Base-by-base conservation (phyloP, 2,888 invertebrate species). In the Thereva nobilitata region DNA sequence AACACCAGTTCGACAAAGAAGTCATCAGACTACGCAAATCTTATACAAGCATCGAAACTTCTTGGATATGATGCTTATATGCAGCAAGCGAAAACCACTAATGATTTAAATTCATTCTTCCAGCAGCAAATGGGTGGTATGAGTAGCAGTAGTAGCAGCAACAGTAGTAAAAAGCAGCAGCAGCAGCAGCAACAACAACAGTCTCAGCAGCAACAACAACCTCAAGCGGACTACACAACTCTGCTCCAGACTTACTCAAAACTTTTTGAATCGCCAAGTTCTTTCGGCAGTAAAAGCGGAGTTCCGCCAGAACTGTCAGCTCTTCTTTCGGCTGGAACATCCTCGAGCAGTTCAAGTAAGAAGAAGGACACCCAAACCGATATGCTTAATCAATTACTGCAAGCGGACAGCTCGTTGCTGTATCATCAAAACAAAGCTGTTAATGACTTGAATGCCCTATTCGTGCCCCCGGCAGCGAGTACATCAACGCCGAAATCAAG, bases 21-120 rank as follows among this genome's bases (percentile, higher is more conserved):
- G 8, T 74, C 75, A 12, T 75, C 79, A 4, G 80, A 80, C 57
- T 80, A 80, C 55, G 78, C 79, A 47, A 79, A 80, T 69, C 71
- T 80, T 41, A 73, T 80, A 47, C 80, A 80, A 67, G 79, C 80
- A 4, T 79, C 80, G 3, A 80, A 80, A 67, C 64, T 79, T 37
- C 73, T 80, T n/a, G 79, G 80, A 55, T 80, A 80, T 56, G 79
- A 80, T 70, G 76, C 79, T 41, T 79, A 80, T 63, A 79, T 79
- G 71, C 80, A 80, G 50, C 80, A 80, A 67, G 78, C 79, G 76
- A 78, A 77, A 41, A 78, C 76, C 0, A 75, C 73, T 2, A 72
- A 76, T 3, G 80, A 71, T 40, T 38, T 70, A 12, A 70, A 65
- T 64, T 76, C 7, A 75, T 77, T 42, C 72, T 77, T 23, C 72